Conservation (phyloP, 2,888 invertebrate genomes). For the Sialis lutaria region DNA sequence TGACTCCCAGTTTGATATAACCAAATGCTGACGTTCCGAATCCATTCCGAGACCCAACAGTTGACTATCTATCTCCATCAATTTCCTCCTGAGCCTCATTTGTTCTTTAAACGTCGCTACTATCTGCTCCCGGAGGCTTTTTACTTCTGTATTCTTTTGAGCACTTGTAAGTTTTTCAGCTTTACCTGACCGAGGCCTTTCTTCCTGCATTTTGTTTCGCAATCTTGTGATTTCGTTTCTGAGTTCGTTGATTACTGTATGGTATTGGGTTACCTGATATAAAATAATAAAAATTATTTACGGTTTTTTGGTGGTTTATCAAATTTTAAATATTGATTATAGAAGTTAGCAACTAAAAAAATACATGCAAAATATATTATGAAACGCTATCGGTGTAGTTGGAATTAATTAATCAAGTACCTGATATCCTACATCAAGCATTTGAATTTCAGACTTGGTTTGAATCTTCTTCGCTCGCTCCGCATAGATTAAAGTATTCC, state of each 20-base stretch:
- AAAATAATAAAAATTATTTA: conserved; percentile 39
- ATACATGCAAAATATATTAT: conserved; percentile 9
- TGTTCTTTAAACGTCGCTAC: conserved; percentile 82
- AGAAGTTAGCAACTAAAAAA: conserved; percentile 18
- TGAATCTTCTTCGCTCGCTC: conserved; percentile 86
- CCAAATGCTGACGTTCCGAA: conserved; percentile 72
- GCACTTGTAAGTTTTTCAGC: conserved; percentile 23
- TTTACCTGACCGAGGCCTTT: conserved; percentile 34
- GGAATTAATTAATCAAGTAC: conserved; percentile 21
- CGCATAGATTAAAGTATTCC: conserved; percentile 87
- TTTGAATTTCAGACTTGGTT: conserved; percentile 49
- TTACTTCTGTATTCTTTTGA: conserved; percentile 31
- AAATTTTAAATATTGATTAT: conserved; percentile 17
- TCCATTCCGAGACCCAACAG: conserved; percentile 74
- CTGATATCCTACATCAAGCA: conserved; percentile 34
- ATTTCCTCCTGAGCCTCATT: conserved; percentile 69
- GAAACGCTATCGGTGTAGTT: neutral
- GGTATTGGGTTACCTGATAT: conserved; percentile 71
- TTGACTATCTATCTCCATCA: conserved; percentile 85
- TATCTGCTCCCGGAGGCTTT: conserved; percentile 65
- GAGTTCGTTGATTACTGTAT: conserved; percentile 63
- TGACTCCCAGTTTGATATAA: conserved; percentile 81
- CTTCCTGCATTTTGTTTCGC: conserved; percentile 65
- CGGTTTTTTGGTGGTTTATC: conserved; percentile 37
- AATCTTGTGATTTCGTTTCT: conserved; percentile 69